Evolutionary conservation across 2,797 vertebrate species (phyloP).

Genomic region (Phataginus tricuspis): DNA sequence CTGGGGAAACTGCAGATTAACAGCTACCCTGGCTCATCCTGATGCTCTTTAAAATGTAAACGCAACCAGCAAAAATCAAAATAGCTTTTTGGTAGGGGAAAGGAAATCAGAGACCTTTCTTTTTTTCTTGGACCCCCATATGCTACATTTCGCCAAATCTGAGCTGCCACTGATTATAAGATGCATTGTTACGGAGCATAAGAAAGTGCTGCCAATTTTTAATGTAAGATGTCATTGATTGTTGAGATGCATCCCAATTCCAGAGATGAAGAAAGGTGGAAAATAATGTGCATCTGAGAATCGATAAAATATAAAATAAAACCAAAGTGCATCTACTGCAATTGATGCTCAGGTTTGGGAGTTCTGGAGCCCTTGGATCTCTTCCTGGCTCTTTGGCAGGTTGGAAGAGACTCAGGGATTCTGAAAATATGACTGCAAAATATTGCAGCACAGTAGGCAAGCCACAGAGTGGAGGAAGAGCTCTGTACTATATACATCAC

Average conservation of each 20-base stretch:
- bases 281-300: neutral
- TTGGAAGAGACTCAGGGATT: neutral
- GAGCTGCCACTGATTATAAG: neutral
- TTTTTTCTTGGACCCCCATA: neutral
- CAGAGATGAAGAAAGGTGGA: neutral
- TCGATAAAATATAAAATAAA: neutral
- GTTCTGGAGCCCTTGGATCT: neutral
- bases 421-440: neutral
- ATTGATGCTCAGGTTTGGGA: neutral
- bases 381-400: neutral
- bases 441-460: neutral
- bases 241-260: neutral
- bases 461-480: neutral
- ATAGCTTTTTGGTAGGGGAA: neutral
- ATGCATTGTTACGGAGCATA: neutral
- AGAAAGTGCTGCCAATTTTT: neutral
- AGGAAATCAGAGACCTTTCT: neutral
- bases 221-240: neutral
- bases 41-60: neutral
- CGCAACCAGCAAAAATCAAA: neutral
- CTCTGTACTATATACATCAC: rapidly evolving
- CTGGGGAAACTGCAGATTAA: neutral
- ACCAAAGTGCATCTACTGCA: neutral
- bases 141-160: neutral
- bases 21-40: neutral